Evolutionary conservation across 2,888 invertebrate genomes (phyloP).

Genomic region (Meliscaeva auricollis): DNA sequence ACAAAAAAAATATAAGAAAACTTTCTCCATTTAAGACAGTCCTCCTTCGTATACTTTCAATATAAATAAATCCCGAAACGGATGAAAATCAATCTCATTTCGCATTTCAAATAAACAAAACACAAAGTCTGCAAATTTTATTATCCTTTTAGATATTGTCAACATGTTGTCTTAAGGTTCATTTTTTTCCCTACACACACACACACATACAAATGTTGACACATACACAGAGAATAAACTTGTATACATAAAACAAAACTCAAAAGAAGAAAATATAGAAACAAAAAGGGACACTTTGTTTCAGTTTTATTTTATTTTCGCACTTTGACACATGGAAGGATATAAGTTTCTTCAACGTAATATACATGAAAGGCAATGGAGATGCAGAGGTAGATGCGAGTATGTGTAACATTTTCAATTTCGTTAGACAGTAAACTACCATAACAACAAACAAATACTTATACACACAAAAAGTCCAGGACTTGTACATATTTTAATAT

Average conservation of each 20-base stretch:
- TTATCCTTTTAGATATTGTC: slow-evolving; percentile 62
- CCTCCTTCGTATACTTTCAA: neutral
- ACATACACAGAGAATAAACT: slow-evolving; percentile 8
- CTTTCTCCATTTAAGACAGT: slow-evolving; percentile 22
- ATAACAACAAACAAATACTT: slow-evolving; percentile 12
- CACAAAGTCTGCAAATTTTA: slow-evolving; percentile 67
- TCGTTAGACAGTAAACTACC: slow-evolving; percentile 47
- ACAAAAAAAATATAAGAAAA: neutral
- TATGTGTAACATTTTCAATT: slow-evolving; percentile 51
- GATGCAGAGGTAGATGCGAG: neutral
- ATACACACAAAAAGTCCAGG: neutral
- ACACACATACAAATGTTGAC: too few species aligned
- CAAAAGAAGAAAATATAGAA: too few species aligned
- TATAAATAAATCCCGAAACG: slow-evolving; percentile 41
- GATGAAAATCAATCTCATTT: slow-evolving; percentile 65
- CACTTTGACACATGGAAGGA: slow-evolving; percentile 59
- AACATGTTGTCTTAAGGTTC: slow-evolving; percentile 52
- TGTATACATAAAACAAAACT: too few species aligned
- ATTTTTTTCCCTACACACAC: neutral
- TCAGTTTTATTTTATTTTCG: slow-evolving; percentile 24
- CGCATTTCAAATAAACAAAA: slow-evolving; percentile 65
- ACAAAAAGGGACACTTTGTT: slow-evolving; percentile 24
- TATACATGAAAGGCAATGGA: neutral
- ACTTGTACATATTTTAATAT: slow-evolving; percentile 23
- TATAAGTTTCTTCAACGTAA: slow-evolving; percentile 47